Percentiles rank a stretch among this genome's conserved stretches.
Conservation (phyloP, 2,888 invertebrate species). For the Gibbula magus region DNA sequence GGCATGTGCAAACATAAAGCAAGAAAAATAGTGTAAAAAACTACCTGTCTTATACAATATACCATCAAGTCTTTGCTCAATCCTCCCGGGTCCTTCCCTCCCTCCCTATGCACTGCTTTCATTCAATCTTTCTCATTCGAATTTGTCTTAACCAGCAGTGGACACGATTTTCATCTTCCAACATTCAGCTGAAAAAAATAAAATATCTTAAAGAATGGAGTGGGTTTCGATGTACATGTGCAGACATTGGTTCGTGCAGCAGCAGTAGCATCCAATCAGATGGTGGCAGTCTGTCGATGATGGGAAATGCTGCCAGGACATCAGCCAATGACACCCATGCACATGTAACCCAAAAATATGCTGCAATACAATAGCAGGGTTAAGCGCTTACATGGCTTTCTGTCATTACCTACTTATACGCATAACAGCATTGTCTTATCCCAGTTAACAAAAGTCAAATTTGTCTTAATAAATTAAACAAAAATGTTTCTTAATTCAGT, state of each 20-base stretch:
- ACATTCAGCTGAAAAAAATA: slow-evolving; percentile 11
- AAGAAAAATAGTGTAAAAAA: background rate
- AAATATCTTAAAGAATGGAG: slow-evolving; percentile 5
- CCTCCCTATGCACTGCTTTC: slow-evolving; percentile 3
- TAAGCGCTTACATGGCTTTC: no score
- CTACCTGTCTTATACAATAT: slow-evolving; percentile 2
- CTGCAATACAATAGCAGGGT: no score
- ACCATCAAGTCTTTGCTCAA: background rate
- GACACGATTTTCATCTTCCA: slow-evolving; percentile 11
- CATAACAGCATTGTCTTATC: no score
- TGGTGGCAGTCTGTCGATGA: background rate
- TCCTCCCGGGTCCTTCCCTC: background rate
- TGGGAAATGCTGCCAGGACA: background rate
- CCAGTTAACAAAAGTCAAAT: no score
- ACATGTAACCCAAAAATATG: background rate
- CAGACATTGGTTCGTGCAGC: background rate
- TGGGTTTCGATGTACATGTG: background rate
- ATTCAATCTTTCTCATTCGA: slow-evolving; percentile 13
- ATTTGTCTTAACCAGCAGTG: slow-evolving; percentile 7
- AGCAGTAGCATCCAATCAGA: background rate
- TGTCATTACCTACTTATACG: no score
- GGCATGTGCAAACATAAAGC: background rate
- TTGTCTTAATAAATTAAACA: no score
- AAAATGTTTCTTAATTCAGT: no score
- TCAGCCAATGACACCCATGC: background rate